Conservation (phyloP, 2,113 vertebrate species). For the Leptodactylus fuscus region DNA sequence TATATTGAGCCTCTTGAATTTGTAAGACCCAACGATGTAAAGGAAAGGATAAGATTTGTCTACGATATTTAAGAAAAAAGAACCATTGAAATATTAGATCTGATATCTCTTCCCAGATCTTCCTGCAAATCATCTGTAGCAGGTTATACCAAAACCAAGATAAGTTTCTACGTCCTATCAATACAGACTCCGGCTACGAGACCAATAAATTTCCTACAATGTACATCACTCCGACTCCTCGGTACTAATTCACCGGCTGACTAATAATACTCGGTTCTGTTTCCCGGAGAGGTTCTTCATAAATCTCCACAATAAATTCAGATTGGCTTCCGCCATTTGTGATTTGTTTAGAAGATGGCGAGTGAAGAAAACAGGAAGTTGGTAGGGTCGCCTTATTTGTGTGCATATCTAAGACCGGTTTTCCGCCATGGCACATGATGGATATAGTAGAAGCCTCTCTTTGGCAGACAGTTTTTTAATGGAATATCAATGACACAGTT, state of each 20-base stretch:
- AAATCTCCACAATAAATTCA: slow-evolving; percentile 38
- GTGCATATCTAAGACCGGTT: neutral
- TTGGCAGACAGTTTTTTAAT: slow-evolving; percentile 19
- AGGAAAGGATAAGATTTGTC: slow-evolving; percentile 4
- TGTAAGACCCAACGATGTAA: neutral
- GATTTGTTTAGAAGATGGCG: neutral
- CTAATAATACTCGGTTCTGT: slow-evolving; percentile 18
- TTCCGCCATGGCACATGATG: neutral
- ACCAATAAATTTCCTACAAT: slow-evolving; percentile 4
- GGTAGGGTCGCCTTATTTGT: neutral
- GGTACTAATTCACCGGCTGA: neutral
- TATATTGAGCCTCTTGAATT: too few species aligned
- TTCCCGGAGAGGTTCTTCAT: slow-evolving; percentile 7
- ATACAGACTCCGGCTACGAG: neutral
- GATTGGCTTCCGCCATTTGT: slow-evolving; percentile 14
- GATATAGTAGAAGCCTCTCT: slow-evolving; percentile 14
- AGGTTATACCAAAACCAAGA: neutral
- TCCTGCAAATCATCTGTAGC: slow-evolving; percentile 19
- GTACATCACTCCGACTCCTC: neutral
- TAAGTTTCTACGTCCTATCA: neutral
- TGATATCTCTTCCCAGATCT: neutral
- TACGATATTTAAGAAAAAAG: too few species aligned
- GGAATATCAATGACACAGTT: slow-evolving; percentile 12
- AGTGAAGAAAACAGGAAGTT: neutral
- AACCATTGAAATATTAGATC: neutral